phyloP scores from a whole-genome alignment of 1,140 invertebrate genomes.

The Habropoda laboriosa region DNA sequence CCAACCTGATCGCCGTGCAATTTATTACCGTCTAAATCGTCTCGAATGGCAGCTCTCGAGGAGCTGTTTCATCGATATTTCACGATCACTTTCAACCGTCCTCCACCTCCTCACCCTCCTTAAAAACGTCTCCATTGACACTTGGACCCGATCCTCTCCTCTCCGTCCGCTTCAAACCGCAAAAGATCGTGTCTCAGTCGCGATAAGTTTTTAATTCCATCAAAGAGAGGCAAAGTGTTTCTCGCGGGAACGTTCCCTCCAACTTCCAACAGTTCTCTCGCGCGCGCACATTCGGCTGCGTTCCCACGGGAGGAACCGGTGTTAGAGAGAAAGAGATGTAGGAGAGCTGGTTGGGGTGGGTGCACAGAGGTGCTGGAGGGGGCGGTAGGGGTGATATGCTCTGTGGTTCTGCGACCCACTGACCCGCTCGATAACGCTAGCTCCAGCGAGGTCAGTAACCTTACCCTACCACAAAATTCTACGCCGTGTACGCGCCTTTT shows the following conservation, averaged over 20 bases:
- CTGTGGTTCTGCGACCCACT: constrained; percentile 79
- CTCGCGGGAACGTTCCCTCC: background rate
- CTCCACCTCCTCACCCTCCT: background rate
- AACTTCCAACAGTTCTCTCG: constrained; percentile 29
- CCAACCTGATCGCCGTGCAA: background rate
- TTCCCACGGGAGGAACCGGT: constrained; percentile 52
- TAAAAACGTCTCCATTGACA: background rate
- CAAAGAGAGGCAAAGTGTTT: background rate
- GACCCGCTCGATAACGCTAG: constrained; percentile 82
- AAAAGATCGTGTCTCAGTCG: background rate
- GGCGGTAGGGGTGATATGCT: constrained; percentile 65
- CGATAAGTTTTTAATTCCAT: constrained; percentile 26
- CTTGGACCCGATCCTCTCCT: background rate
- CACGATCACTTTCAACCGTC: constrained; percentile 6
- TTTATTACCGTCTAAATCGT: background rate
- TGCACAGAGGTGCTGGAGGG: constrained; percentile 7
- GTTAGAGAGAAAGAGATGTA: constrained; percentile 21
- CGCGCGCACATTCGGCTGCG: constrained; percentile 38
- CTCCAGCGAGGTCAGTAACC: constrained; percentile 78
- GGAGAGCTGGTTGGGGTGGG: constrained; percentile 32
- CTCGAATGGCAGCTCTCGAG: no score
- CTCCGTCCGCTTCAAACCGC: background rate
- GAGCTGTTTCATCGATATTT: constrained; percentile 5
- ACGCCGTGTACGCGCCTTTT: constrained; percentile 31
- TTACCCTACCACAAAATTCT: constrained; percentile 74